Percentiles rank a stretch among this genome's conserved stretches.
Conservation (phyloP, 2,797 vertebrate species). For the Crypturellus tataupa region DNA sequence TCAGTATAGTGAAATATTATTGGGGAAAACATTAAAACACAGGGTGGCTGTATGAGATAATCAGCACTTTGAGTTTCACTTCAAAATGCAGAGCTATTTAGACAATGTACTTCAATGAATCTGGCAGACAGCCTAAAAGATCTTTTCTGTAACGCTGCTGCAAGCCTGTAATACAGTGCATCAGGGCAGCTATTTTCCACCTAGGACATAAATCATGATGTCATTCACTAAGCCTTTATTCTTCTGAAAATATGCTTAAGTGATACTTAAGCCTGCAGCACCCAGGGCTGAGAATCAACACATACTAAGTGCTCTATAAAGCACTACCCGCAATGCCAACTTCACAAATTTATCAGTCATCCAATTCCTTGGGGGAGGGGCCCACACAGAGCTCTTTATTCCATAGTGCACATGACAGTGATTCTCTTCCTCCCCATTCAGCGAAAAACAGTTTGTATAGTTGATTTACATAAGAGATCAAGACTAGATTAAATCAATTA, state of each 20-base stretch:
- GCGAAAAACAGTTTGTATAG: neutral
- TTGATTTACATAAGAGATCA: neutral
- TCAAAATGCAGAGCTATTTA: neutral
- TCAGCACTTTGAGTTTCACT: neutral
- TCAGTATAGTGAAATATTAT: neutral
- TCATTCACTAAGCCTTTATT: conserved; percentile 16
- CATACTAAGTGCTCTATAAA: neutral
- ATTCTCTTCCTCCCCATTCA: neutral
- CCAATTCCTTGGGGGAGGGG: neutral
- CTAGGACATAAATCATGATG: conserved; percentile 19
- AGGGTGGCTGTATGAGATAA: neutral
- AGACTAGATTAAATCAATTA: neutral
- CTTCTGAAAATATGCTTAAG: conserved; percentile 38
- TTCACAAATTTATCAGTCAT: neutral
- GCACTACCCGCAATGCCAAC: neutral
- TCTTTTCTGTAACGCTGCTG: neutral
- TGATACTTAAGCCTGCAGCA: neutral
- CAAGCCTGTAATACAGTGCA: neutral
- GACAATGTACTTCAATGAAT: neutral
- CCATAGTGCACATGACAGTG: neutral
- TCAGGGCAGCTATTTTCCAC: conserved; percentile 12
- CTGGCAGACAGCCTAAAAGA: neutral
- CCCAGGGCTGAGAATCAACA: neutral
- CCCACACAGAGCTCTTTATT: neutral
- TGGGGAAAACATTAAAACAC: neutral